A percentile compares a stretch with the other conserved stretches of the same genome.
Conservation (phyloP, 2,113 vertebrate species). For the Upupa epops region DNA sequence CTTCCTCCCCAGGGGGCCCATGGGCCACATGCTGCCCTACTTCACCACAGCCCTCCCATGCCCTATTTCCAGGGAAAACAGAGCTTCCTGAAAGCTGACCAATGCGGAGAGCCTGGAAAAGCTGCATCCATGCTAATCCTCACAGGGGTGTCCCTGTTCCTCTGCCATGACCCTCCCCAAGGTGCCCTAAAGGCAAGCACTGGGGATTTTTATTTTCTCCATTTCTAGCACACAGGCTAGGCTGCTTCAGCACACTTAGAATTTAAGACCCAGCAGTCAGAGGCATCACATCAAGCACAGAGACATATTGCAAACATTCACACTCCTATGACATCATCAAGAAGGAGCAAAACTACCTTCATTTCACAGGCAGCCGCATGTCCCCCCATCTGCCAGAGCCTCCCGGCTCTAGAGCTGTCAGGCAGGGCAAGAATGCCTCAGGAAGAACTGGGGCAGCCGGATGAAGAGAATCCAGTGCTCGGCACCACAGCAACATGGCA, state of each 20-base stretch:
- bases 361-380: not conserved
- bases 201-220: not conserved
- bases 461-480: not conserved
- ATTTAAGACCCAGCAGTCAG: too few species aligned
- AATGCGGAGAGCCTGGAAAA: not conserved
- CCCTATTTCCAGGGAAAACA: too few species aligned
- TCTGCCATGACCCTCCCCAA: not conserved
- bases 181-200: accelerated
- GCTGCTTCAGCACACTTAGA: accelerated
- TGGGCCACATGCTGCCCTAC: not conserved
- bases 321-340: not conserved
- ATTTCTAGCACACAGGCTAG: not conserved
- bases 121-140: not conserved
- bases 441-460: not conserved
- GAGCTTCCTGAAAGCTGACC: not conserved
- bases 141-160: not conserved
- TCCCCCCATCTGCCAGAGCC: not conserved
- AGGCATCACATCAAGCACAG: accelerated
- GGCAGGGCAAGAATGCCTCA: not conserved
- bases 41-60: not conserved
- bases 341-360: not conserved
- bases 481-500: accelerated
- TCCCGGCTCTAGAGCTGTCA: not conserved
- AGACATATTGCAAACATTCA: not conserved
- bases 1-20: too few species aligned